Evolutionary conservation across 2,113 vertebrate species (phyloP).

Genomic region (Poecilia latipinna): DNA sequence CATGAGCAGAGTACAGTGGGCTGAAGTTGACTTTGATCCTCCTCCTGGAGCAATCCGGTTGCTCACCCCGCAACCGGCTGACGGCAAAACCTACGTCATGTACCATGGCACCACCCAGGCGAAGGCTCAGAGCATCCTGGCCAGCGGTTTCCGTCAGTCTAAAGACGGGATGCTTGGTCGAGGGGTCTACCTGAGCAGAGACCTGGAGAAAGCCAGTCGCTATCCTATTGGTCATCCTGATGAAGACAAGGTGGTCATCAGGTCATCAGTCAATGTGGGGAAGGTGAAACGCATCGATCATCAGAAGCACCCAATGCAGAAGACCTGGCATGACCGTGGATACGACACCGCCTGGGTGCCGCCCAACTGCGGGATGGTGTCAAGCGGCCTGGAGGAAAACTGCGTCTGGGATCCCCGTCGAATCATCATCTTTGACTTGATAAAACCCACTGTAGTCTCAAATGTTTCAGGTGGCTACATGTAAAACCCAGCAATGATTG

Average conservation of each 20-base stretch:
- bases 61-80: fast-evolving
- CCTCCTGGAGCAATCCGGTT: fast-evolving
- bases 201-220: slow-evolving; percentile 59
- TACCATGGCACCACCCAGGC: slow-evolving; percentile 72
- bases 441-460: neutral
- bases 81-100: slow-evolving; percentile 55
- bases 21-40: slow-evolving; percentile 55
- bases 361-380: slow-evolving; percentile 61
- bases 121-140: neutral
- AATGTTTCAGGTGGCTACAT: neutral
- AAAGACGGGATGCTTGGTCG: slow-evolving; percentile 61
- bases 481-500: neutral
- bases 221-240: slow-evolving; percentile 41
- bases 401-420: slow-evolving; percentile 66
- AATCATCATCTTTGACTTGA: slow-evolving; percentile 28
- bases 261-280: slow-evolving; percentile 27
- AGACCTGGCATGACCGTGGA: slow-evolving; percentile 3
- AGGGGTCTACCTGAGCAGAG: slow-evolving; percentile 75
- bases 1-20: slow-evolving; percentile 41
- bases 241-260: slow-evolving; percentile 34
- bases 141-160: slow-evolving; percentile 18
- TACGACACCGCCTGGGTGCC: slow-evolving; percentile 69
- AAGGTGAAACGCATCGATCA: slow-evolving; percentile 43
- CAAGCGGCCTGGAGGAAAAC: slow-evolving; percentile 70
- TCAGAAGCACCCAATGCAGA: slow-evolving; percentile 52